Evolutionary conservation across 2,113 vertebrate genomes (phyloP), one percentile per base, ranked within the genome.

Genomic region (Alethe castanea): DNA sequence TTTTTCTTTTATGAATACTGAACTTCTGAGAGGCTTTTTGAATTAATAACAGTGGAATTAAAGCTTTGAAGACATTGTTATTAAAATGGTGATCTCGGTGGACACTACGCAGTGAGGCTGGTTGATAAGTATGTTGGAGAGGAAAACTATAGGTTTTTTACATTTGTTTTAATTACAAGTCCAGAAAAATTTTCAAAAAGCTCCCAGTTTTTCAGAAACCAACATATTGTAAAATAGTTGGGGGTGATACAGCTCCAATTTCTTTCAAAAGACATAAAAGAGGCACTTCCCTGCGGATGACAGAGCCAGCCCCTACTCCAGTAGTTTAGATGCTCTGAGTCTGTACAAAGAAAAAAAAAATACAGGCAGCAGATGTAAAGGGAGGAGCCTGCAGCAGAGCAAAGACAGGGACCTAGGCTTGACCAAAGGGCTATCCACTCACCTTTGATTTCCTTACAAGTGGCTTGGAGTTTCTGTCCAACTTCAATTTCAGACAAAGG

Each of bases 1-100:
- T 90, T 93, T 94, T 92, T 64, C 82, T 94, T 96, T 96, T 90
- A 95, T 78, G 96, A 97, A 95, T 72, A 79, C 24, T 71, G 62
- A 97, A 92, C 26, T 69, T 72, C 86, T 92, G 60, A 74, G 53
- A 89, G 38, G 60, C 74, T 94, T 92, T 94, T 92, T 90, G 77
- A 93, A 92, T 95, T 91, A 92, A 80, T 86, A 93, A 84, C 76
- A 95, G 67, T 65, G 35, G 59, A 97, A 95, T 72, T 60, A 95
- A 88, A 84, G 82, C 26, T 91, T 91, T 59, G 82, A 87, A 92
- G 87, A 74, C 57, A 71, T 72, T 92, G 91, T 96, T 95, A 95
- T 95, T 91, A 93, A 94, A 96, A 80, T 64, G 4, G 33, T 69
- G 76, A 36, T 94, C 66, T 59, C 16, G 0, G 48, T 70, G 65